phyloP scores from a whole-genome alignment of 1,140 invertebrate genomes.

The Nymphalis io region DNA sequence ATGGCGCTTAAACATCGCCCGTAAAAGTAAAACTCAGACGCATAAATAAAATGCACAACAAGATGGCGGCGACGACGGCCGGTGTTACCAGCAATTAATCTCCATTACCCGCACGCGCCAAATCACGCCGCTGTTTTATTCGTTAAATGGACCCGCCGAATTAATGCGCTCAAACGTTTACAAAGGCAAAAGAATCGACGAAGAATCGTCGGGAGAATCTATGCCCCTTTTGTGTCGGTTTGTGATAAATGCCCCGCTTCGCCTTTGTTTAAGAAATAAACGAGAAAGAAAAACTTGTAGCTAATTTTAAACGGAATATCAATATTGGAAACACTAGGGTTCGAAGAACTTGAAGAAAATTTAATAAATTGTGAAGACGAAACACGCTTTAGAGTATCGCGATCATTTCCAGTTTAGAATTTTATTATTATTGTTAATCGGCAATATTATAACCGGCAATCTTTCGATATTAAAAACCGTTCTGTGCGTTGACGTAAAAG shows the following conservation, averaged over 20 bases:
- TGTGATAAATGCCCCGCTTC: conserved; percentile 53
- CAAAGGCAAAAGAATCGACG: conserved; percentile 67
- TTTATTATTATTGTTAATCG: no score
- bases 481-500: no score
- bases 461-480: no score
- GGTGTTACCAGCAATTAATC: conserved; percentile 75
- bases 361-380: no score
- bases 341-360: background rate
- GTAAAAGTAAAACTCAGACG: conserved; percentile 59
- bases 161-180: conserved; percentile 72
- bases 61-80: conserved; percentile 60
- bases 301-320: conserved; percentile 40
- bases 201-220: conserved; percentile 61
- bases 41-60: conserved; percentile 71
- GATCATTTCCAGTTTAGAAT: no score
- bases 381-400: no score
- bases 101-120: conserved; percentile 75
- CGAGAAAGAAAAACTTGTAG: conserved; percentile 34
- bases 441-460: no score
- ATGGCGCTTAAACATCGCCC: background rate
- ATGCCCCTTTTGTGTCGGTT: conserved; percentile 60
- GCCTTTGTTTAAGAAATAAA: conserved; percentile 55
- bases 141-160: conserved; percentile 73
- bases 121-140: conserved; percentile 76
- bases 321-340: conserved; percentile 26